A percentile compares a stretch with the other conserved stretches of the same genome.
Conservation (phyloP, 1,140 invertebrate genomes). For the Drosophila rufa region DNA sequence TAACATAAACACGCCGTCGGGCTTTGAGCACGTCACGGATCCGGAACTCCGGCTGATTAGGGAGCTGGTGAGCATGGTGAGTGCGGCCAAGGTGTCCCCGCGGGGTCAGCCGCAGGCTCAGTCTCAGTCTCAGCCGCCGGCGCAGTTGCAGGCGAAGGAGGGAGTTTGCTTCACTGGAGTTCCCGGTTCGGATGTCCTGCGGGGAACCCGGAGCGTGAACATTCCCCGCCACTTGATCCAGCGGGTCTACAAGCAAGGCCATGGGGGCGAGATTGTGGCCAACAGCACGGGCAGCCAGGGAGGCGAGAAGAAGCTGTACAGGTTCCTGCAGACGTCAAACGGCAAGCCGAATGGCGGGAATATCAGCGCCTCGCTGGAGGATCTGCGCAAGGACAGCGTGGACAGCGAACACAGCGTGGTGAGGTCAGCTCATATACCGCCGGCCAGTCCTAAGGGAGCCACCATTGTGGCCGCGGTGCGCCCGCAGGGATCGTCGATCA, state of each 20-base stretch:
- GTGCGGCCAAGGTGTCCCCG: constrained; percentile 46
- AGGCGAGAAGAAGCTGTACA: constrained; percentile 44
- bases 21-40: constrained; percentile 49
- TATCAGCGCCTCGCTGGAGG: neutral
- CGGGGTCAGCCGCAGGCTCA: neutral
- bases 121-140: neutral
- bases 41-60: constrained; percentile 55
- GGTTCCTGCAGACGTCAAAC: constrained; percentile 38
- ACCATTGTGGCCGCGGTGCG: constrained; percentile 13
- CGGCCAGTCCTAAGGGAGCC: constrained; percentile 1
- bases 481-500: constrained; percentile 25
- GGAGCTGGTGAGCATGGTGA: constrained; percentile 59
- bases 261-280: neutral
- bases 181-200: neutral
- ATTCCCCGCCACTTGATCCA: constrained; percentile 19
- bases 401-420: constrained; percentile 37
- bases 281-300: neutral
- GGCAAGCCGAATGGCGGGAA: constrained; percentile 10
- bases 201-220: neutral
- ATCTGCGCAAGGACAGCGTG: constrained; percentile 40
- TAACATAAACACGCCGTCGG: constrained; percentile 71
- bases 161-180: neutral
- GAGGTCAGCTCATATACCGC: neutral
- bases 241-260: constrained; percentile 8
- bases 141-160: neutral